These are phyloP conservation scores for Agrilus mali DNA, from an alignment of 2,888 invertebrate species.

Conservation along the genomic window DNA sequence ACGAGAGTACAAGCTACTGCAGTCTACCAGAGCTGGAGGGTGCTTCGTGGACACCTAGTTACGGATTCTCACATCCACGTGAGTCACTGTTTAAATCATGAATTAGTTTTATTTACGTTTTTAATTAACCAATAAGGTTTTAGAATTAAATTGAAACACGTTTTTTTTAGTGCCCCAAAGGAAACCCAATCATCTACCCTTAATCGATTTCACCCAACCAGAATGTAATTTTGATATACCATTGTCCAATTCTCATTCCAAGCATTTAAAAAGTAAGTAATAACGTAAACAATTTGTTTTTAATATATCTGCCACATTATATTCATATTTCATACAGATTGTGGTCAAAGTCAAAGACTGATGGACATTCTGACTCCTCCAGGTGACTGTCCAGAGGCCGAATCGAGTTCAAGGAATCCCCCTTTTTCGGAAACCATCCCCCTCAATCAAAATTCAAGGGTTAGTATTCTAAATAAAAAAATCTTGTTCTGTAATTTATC, in stretches of 20 bases:
- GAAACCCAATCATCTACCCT: slow-evolving; percentile 10
- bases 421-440: slow-evolving; percentile 13
- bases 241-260: slow-evolving; percentile 5
- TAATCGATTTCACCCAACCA: slow-evolving; percentile 22
- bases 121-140: too few species aligned
- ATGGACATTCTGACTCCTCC: neutral
- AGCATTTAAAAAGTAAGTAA: slow-evolving; percentile 5
- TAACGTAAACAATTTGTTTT: too few species aligned
- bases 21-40: slow-evolving; percentile 5
- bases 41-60: neutral
- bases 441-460: slow-evolving; percentile 15
- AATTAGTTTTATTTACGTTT: too few species aligned
- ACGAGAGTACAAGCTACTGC: slow-evolving; percentile 27
- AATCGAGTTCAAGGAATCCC: slow-evolving; percentile 4
- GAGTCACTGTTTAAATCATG: too few species aligned
- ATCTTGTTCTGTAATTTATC: neutral
- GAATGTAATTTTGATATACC: slow-evolving; percentile 19
- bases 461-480: neutral
- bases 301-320: too few species aligned
- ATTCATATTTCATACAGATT: too few species aligned
- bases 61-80: too few species aligned
- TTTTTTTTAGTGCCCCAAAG: slow-evolving; percentile 10
- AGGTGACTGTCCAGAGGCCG: slow-evolving; percentile 5
- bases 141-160: too few species aligned
- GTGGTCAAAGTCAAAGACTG: too few species aligned